phyloP scores from a whole-genome alignment of 2,113 vertebrate genomes.

The Raja brachyura region DNA sequence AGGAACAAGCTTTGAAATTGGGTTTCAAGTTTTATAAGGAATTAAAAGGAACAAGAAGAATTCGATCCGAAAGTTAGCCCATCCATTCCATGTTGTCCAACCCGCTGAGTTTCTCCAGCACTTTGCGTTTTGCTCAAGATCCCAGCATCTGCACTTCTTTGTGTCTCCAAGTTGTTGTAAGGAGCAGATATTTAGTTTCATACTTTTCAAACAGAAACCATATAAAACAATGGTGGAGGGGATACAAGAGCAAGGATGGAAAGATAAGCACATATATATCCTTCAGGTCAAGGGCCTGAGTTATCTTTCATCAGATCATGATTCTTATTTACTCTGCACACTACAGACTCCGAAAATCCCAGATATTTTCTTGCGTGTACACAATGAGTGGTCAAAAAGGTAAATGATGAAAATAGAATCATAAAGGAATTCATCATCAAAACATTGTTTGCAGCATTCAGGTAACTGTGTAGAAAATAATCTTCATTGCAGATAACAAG shows the following conservation, averaged over 20 bases:
- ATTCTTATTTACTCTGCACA: neutral
- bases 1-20: no score
- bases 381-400: neutral
- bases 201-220: neutral
- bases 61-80: no score
- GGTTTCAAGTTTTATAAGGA: no score
- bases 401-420: neutral
- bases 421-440: neutral
- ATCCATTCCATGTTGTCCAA: no score
- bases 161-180: no score
- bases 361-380: neutral
- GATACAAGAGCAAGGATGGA: neutral
- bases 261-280: neutral
- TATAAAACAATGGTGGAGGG: neutral
- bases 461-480: neutral
- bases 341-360: neutral
- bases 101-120: no score
- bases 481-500: neutral
- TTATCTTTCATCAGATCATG: neutral
- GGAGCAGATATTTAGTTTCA: no score
- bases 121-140: no score
- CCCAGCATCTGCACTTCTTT: no score
- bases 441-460: neutral
- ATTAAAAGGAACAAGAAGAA: no score
- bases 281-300: neutral